Evolutionary conservation across 2,113 vertebrate genomes (phyloP).

Genomic region (Ciconia boyciana): DNA sequence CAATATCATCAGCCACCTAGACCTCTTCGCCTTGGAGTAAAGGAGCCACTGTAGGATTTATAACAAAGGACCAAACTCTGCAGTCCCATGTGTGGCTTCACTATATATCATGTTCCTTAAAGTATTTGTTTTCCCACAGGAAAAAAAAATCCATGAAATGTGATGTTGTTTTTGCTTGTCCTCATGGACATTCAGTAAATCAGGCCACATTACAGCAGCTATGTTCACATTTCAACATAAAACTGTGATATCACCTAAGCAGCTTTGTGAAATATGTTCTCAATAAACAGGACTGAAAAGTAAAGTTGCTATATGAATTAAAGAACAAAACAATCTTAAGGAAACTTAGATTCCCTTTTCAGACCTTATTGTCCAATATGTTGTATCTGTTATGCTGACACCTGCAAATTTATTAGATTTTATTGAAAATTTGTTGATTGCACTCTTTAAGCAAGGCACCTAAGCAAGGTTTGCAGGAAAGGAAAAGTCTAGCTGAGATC

Average conservation of each 20-base stretch:
- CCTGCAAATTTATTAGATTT: background rate
- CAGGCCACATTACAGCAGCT: background rate
- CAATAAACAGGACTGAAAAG: conserved; percentile 3
- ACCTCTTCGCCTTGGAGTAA: background rate
- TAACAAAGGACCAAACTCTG: background rate
- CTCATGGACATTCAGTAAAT: conserved; percentile 36
- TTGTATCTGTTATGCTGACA: background rate
- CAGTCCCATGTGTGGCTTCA: background rate
- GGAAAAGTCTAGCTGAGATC: background rate
- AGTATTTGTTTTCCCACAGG: background rate
- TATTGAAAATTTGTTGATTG: background rate
- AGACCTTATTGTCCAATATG: background rate
- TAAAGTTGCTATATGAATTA: background rate
- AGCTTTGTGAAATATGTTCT: conserved; percentile 37
- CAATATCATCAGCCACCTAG: conserved; percentile 2
- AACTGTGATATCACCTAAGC: conserved; percentile 1
- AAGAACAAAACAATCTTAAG: background rate
- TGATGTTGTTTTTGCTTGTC: conserved; percentile 34
- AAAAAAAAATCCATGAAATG: conserved; percentile 29
- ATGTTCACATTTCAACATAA: conserved; percentile 16
- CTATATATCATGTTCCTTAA: conserved; percentile 15
- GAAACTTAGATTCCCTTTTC: background rate
- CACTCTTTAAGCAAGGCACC: background rate
- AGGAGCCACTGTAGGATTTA: background rate
- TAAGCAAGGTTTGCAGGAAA: background rate